A percentile compares a stretch with the other conserved stretches of the same genome.
phyloP scores from a whole-genome alignment of 2,888 invertebrate species.

The Muscina levida region DNA sequence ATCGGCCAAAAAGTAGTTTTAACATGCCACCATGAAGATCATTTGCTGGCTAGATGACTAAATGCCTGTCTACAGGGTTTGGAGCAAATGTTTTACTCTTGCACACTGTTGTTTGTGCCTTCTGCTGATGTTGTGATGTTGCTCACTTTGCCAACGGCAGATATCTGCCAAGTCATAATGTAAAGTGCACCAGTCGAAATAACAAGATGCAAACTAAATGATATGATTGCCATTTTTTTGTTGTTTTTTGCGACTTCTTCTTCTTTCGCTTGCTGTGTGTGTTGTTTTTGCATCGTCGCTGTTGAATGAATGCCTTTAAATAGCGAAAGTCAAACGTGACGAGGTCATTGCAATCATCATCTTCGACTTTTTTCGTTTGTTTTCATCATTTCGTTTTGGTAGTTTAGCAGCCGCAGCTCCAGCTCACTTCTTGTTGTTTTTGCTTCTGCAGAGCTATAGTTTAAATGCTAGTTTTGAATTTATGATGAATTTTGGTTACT shows the following conservation, averaged over 20 bases:
- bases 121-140: conserved; percentile 17
- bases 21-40: conserved; percentile 33
- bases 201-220: conserved; percentile 60
- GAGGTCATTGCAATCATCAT: conserved; percentile 73
- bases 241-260: conserved; percentile 31
- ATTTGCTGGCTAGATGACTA: neutral
- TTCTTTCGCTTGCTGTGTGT: conserved; percentile 29
- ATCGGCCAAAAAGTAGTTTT: conserved; percentile 20
- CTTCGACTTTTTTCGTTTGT: conserved; percentile 8
- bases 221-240: conserved; percentile 57
- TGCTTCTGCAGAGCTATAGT: conserved; percentile 57
- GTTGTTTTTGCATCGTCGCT: conserved; percentile 43
- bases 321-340: conserved; percentile 76
- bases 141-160: conserved; percentile 37
- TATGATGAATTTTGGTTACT: conserved; percentile 57
- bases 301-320: conserved; percentile 64
- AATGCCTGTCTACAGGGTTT: neutral
- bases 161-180: conserved; percentile 56
- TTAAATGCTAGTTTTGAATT: conserved; percentile 58
- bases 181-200: conserved; percentile 56
- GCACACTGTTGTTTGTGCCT: conserved; percentile 32
- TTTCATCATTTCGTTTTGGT: conserved; percentile 2
- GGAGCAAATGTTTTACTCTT: neutral
- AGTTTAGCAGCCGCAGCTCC: neutral
- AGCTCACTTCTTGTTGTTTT: conserved; percentile 19